Conservation (phyloP, 1,140 invertebrate species). For the Cydia amplana region DNA sequence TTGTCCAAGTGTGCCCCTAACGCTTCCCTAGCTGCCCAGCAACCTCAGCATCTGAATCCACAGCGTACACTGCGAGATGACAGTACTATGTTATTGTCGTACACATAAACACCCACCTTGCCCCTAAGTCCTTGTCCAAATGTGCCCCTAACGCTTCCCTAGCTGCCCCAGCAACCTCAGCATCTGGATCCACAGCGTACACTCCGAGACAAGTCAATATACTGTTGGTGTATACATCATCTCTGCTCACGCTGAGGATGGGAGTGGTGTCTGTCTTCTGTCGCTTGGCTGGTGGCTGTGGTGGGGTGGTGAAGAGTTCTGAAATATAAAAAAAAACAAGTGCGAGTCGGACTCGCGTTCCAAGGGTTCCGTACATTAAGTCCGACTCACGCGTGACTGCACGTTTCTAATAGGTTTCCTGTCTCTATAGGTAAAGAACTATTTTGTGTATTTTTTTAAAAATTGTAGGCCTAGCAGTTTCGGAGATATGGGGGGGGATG, state of each 20-base stretch:
- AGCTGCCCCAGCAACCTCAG: not conserved
- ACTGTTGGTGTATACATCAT: not conserved
- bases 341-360: too few relatives aligned
- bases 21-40: not conserved
- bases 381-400: too few relatives aligned
- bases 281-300: constrained; percentile 9
- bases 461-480: too few relatives aligned
- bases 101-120: too few relatives aligned
- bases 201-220: not conserved
- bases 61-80: not conserved
- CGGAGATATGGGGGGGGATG: too few relatives aligned
- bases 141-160: constrained; percentile 24
- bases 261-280: not conserved
- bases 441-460: too few relatives aligned
- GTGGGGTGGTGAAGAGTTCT: not conserved
- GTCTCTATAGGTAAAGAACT: too few relatives aligned
- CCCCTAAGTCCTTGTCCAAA: constrained; percentile 37
- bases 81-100: not conserved
- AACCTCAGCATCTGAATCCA: not conserved
- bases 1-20: constrained; percentile 35
- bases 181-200: not conserved
- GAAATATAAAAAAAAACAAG: not conserved
- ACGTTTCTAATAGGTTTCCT: too few relatives aligned
- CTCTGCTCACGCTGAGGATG: not conserved
- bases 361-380: too few relatives aligned